phyloP scores from a whole-genome alignment of 2,113 vertebrate species.

The Xiphophorus couchianus region DNA sequence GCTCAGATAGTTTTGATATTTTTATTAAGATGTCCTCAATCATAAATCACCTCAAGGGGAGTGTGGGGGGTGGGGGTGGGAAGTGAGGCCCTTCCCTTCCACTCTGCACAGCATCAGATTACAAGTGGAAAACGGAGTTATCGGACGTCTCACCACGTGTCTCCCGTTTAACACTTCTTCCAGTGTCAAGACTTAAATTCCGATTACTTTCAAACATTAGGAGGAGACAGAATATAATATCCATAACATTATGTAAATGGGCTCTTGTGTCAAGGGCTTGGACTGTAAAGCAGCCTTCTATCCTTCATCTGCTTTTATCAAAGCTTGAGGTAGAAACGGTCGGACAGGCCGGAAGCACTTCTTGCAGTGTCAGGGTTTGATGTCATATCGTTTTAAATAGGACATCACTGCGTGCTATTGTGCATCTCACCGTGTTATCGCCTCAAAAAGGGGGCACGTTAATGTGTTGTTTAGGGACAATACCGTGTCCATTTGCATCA shows the following conservation, averaged over 20 bases:
- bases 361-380: conserved; percentile 61
- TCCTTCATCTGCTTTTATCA: conserved; percentile 65
- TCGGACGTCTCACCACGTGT: conserved; percentile 67
- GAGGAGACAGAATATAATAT: conserved; percentile 60
- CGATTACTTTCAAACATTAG: conserved; percentile 49
- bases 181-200: conserved; percentile 30
- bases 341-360: conserved; percentile 59
- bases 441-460: conserved; percentile 40
- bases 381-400: conserved; percentile 71
- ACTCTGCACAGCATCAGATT: conserved; percentile 75
- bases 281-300: conserved; percentile 45
- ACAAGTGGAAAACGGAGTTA: conserved; percentile 76
- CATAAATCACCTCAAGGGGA: conserved; percentile 79
- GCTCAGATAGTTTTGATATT: conserved; percentile 85
- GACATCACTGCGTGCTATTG: conserved; percentile 59
- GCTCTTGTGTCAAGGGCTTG: not conserved
- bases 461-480: conserved; percentile 66
- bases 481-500: conserved; percentile 63
- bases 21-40: conserved; percentile 85
- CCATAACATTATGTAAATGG: conserved; percentile 74
- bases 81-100: conserved; percentile 66
- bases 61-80: conserved; percentile 33
- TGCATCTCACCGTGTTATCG: conserved; percentile 63
- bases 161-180: conserved; percentile 42
- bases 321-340: conserved; percentile 47